Evolutionary conservation across 2,888 invertebrate genomes (phyloP), one percentile per base, ranked within the genome.

Genomic region (Mycalesis mineus): DNA sequence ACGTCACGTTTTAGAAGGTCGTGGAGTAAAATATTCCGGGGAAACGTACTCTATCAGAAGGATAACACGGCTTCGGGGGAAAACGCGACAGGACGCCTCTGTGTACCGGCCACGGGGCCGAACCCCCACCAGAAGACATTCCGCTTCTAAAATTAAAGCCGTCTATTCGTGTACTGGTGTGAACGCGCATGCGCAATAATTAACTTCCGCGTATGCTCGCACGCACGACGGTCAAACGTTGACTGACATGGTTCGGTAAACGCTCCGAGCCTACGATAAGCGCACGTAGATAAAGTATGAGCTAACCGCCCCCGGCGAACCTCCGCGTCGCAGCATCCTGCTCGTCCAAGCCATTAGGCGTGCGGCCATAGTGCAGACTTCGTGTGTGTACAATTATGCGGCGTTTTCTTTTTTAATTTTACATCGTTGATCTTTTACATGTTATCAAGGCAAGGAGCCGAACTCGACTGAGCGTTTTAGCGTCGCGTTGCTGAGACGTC

Each of bases 81-180:
- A 84, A 88, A 71, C 89, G 88, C 74, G 87, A 77, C 77, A 88
- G 84, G 83, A 88, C 83, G 80, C 86, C 92, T 71, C 92, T 93
- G 72, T 91, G 92, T 68, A 95, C 92, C 65, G 94, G 93, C 95
- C 95, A 95, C 78, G 94, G 95, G 71, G 92, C 93, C 78, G 93
- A 92, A 73, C 90, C 90, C 76, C 87, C 89, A 75, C 91, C 89
- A 73, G 79, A 75, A 74, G 91, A 90, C 87, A 88, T 89, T 84
- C 87, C 84, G 78, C 63, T 72, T 81, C 87, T 88, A 88, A 78
- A 86, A 85, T 84, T 88, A 85, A 80, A 82, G 74, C 73, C 63
- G 87, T 79, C 91, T 92, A 91, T 92, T 82, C 82, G 85, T 80
- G 85, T 82, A 82, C 76, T 58, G 65, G 40, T 31, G 40, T 40